A percentile compares a stretch with the other conserved stretches of the same genome.
Conservation (phyloP, 1,140 invertebrate genomes). For the Sitophilus oryzae region DNA sequence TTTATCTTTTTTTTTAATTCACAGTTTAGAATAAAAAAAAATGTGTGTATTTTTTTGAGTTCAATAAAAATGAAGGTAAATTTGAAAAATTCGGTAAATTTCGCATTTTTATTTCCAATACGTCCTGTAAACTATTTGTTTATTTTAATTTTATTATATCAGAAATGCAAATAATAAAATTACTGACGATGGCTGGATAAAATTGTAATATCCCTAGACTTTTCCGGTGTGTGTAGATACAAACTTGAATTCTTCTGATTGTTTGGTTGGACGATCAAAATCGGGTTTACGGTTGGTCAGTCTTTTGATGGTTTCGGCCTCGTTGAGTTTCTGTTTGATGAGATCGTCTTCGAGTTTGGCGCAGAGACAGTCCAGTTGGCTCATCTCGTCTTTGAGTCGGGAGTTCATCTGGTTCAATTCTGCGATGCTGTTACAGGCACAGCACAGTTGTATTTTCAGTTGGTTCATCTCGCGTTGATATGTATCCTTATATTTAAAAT, state of each 20-base stretch:
- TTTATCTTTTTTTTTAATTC: too few relatives aligned
- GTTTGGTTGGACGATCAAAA: not conserved
- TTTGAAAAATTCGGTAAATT: too few relatives aligned
- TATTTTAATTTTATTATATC: too few relatives aligned
- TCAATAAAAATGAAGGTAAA: too few relatives aligned
- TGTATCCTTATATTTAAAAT: conserved; percentile 12
- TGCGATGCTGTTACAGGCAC: conserved; percentile 28
- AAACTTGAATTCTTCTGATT: conserved; percentile 8
- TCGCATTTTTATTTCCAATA: too few relatives aligned
- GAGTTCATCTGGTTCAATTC: conserved; percentile 32
- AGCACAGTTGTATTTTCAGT: conserved; percentile 33
- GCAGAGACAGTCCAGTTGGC: conserved; percentile 25
- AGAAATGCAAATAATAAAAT: too few relatives aligned
- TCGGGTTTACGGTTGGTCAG: conserved; percentile 18
- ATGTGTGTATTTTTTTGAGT: too few relatives aligned
- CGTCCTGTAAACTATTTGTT: too few relatives aligned
- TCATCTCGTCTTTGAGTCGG: conserved; percentile 31
- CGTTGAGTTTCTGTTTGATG: conserved; percentile 38
- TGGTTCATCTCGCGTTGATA: conserved; percentile 27
- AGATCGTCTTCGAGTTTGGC: conserved; percentile 37
- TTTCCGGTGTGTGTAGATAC: not conserved
- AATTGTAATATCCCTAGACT: too few relatives aligned
- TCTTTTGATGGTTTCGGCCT: conserved; percentile 35
- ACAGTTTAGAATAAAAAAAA: too few relatives aligned
- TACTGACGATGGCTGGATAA: too few relatives aligned